Evolutionary conservation across 2,797 vertebrate genomes (phyloP).

Genomic region (Pitangus sulphuratus): DNA sequence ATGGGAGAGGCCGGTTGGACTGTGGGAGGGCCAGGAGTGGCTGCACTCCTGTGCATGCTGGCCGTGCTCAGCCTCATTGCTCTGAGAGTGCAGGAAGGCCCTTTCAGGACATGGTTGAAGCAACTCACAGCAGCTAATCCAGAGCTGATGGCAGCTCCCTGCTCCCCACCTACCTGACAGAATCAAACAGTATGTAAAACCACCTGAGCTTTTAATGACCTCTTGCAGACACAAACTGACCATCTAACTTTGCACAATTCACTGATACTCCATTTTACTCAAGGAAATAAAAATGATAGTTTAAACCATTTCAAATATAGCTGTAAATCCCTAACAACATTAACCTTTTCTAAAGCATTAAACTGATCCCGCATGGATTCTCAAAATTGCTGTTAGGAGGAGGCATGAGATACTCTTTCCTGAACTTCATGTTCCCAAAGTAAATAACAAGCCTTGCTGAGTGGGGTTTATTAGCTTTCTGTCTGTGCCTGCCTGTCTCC

Average conservation of each 20-base stretch:
- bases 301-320: conserved; percentile 33
- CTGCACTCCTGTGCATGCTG: background rate
- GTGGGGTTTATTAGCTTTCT: background rate
- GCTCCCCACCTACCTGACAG: background rate
- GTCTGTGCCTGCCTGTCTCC: background rate
- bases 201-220: conserved; percentile 1
- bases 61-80: background rate
- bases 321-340: conserved; percentile 47
- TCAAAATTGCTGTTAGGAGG: background rate
- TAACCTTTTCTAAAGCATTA: conserved; percentile 57
- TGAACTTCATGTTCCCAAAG: background rate
- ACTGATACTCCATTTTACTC: conserved; percentile 11
- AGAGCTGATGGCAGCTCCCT: background rate
- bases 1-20: background rate
- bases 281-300: conserved; percentile 58
- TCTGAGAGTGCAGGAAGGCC: background rate
- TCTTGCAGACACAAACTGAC: conserved; percentile 29
- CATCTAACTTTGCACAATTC: background rate
- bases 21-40: background rate
- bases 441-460: background rate
- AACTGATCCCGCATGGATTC: conserved; percentile 15
- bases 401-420: background rate
- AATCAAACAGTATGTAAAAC: background rate
- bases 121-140: background rate
- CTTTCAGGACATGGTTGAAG: background rate